These are phyloP conservation scores for Toxotes lorentzi DNA, from an alignment of 2,797 vertebrate genomes.

Conservation along the genomic window DNA sequence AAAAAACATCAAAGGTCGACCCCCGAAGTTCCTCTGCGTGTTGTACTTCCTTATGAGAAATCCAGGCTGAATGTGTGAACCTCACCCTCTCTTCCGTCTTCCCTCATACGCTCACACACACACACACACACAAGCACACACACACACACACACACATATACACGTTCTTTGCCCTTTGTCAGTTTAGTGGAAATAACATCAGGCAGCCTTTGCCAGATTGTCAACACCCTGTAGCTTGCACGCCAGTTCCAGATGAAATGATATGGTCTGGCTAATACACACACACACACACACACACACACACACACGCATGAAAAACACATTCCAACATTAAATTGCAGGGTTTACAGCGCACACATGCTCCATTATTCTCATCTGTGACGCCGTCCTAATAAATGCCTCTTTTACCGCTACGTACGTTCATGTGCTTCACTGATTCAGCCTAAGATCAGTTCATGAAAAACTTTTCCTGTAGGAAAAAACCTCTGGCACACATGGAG, in stretches of 20 bases:
- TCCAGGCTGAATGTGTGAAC: slow-evolving; percentile 45
- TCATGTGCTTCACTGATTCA: neutral
- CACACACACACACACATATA: slow-evolving; percentile 11
- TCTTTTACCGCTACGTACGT: neutral
- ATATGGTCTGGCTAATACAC: slow-evolving; percentile 31
- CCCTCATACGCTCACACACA: slow-evolving; percentile 20
- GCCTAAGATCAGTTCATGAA: too few species aligned
- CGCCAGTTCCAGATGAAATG: slow-evolving; percentile 56
- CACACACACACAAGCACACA: slow-evolving; percentile 24
- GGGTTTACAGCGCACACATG: slow-evolving; percentile 5
- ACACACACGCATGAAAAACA: slow-evolving; percentile 10
- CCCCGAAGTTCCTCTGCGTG: neutral
- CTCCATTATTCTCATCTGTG: neutral
- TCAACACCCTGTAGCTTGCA: slow-evolving; percentile 69
- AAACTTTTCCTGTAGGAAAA: neutral
- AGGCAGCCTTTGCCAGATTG: slow-evolving; percentile 60
- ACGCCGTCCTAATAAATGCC: neutral
- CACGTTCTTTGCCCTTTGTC: slow-evolving; percentile 50
- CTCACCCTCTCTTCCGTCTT: slow-evolving; percentile 44
- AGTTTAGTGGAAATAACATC: slow-evolving; percentile 58
- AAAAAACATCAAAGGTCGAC: slow-evolving; percentile 21
- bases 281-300: slow-evolving; percentile 8
- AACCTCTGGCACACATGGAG: neutral
- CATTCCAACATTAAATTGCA: slow-evolving; percentile 27
- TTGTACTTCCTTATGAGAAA: slow-evolving; percentile 62